Evolutionary conservation across 1,140 invertebrate genomes (phyloP).

Genomic region (Aphidius gifuensis): DNA sequence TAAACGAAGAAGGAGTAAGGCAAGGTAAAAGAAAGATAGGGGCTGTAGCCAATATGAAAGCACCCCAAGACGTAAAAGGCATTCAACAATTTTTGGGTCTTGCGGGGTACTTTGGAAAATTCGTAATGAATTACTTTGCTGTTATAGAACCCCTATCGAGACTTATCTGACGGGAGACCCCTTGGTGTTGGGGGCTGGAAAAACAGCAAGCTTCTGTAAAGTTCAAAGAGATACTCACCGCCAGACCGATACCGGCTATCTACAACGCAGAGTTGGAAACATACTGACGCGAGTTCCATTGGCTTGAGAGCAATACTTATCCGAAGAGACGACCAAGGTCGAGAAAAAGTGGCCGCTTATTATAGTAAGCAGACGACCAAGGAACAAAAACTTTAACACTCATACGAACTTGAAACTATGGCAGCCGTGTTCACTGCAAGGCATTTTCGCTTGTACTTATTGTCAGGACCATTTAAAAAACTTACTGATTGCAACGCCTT

Average conservation of each 20-base stretch:
- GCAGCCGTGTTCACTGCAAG: constrained; percentile 37
- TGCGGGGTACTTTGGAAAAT: constrained; percentile 39
- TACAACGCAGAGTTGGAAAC: constrained; percentile 34
- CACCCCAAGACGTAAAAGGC: constrained; percentile 33
- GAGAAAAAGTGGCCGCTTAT: constrained; percentile 17
- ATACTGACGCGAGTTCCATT: constrained; percentile 32
- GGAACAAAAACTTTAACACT: constrained; percentile 38
- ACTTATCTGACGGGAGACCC: not conserved
- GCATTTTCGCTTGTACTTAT: constrained; percentile 38
- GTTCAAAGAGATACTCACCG: constrained; percentile 1
- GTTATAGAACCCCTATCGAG: constrained; percentile 32
- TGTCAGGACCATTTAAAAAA: constrained; percentile 40
- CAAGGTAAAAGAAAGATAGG: constrained; percentile 34
- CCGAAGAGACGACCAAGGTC: constrained; percentile 23
- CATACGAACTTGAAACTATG: constrained; percentile 40
- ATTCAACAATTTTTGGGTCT: constrained; percentile 38
- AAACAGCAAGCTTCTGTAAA: not conserved
- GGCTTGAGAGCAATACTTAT: constrained; percentile 33
- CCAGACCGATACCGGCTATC: constrained; percentile 38
- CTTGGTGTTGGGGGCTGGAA: constrained; percentile 5
- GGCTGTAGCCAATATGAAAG: constrained; percentile 36
- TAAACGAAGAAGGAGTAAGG: constrained; percentile 24
- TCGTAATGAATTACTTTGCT: constrained; percentile 32
- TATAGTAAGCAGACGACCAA: constrained; percentile 33
- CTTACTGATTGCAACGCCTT: constrained; percentile 44